phyloP scores from a whole-genome alignment of 2,797 vertebrate species.

The Tragelaphus oryx region DNA sequence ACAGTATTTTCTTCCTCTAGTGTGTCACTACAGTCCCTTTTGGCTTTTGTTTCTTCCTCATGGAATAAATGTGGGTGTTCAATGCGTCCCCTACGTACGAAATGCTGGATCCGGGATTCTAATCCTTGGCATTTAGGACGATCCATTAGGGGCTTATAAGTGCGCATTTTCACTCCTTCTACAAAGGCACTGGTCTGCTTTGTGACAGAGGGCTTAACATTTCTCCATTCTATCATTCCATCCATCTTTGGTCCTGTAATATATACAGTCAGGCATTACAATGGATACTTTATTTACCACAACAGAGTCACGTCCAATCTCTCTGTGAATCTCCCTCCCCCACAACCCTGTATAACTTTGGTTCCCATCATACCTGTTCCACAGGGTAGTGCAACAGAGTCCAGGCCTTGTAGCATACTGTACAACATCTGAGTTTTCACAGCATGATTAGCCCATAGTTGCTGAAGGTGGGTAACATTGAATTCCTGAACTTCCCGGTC shows the following conservation, averaged over 20 bases:
- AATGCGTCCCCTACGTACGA: slow-evolving; percentile 88
- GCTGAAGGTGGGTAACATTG: slow-evolving; percentile 87
- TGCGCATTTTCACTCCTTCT: slow-evolving; percentile 89
- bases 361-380: slow-evolving; percentile 63
- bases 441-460: slow-evolving; percentile 90
- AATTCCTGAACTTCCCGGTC: slow-evolving; percentile 83
- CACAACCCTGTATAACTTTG: background rate
- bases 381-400: slow-evolving; percentile 71
- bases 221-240: slow-evolving; percentile 64
- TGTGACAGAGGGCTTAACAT: slow-evolving; percentile 54
- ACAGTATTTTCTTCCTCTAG: background rate
- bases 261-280: background rate
- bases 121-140: slow-evolving; percentile 92
- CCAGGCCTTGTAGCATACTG: slow-evolving; percentile 88
- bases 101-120: slow-evolving; percentile 92
- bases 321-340: background rate
- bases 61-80: slow-evolving; percentile 44
- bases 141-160: slow-evolving; percentile 89
- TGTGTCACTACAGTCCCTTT: slow-evolving; percentile 44
- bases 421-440: slow-evolving; percentile 88
- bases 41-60: slow-evolving; percentile 70
- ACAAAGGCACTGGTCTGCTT: slow-evolving; percentile 84
- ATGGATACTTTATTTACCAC: background rate
- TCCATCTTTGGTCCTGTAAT: slow-evolving; percentile 56
- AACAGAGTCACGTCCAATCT: background rate